phyloP scores from a whole-genome alignment of 2,113 vertebrate species.

The Centrocercus urophasianus region DNA sequence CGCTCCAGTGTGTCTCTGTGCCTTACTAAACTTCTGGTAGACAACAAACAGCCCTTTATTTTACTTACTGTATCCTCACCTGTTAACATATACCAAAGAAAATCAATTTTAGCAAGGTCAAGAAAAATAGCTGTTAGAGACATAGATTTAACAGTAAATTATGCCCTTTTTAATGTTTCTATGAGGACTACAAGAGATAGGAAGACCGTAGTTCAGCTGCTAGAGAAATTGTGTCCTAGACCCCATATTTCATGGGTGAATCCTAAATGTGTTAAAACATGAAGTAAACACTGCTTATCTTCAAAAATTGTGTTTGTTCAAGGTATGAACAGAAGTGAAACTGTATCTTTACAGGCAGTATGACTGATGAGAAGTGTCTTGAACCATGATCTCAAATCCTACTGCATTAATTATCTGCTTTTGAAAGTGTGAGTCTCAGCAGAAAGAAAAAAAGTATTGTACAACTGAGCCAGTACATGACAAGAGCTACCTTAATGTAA shows the following conservation, averaged over 20 bases:
- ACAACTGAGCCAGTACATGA: not conserved
- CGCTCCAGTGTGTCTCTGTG: not conserved
- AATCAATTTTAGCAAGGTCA: not conserved
- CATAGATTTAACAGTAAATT: not conserved
- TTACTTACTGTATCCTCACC: not conserved
- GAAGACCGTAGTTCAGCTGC: not conserved
- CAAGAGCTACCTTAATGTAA: rapidly evolving
- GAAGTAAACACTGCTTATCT: not conserved
- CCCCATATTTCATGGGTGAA: not conserved
- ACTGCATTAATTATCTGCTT: not conserved
- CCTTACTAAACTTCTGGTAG: not conserved
- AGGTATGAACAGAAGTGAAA: not conserved
- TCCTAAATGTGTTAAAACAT: not conserved
- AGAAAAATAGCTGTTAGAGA: not conserved
- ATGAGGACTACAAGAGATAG: not conserved
- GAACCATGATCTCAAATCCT: not conserved
- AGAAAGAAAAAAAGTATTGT: not conserved
- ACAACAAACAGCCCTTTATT: not conserved
- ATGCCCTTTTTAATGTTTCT: not conserved
- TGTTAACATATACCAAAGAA: not conserved
- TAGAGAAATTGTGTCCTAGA: not conserved
- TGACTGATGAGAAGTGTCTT: not conserved
- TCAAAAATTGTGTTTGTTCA: not conserved
- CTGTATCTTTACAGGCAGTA: not conserved
- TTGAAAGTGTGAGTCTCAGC: not conserved